Evolutionary conservation across 2,888 invertebrate species (phyloP).

Genomic region (Andrena praecox): DNA sequence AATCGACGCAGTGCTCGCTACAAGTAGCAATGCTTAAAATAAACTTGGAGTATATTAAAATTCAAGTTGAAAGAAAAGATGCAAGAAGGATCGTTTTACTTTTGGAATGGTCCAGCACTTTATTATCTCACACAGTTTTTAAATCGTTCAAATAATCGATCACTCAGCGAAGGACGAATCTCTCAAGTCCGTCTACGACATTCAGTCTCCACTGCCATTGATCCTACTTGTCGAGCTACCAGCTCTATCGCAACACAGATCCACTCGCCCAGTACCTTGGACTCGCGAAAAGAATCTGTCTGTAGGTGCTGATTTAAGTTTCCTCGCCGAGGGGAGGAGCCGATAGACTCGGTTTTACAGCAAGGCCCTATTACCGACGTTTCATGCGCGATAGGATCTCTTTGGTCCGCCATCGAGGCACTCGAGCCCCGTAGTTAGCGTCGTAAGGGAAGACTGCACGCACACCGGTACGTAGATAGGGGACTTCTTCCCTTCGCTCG

Average conservation of each 20-base stretch:
- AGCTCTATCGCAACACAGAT: background rate
- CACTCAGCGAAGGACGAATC: background rate
- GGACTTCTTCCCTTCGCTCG: conserved; percentile 45
- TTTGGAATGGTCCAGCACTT: too few species aligned
- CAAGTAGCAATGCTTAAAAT: too few species aligned
- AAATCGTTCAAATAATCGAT: background rate
- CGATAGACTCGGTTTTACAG: conserved; percentile 13
- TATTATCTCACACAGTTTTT: too few species aligned
- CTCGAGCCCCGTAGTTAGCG: conserved; percentile 53
- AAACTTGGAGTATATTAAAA: too few species aligned
- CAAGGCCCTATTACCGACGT: conserved; percentile 34
- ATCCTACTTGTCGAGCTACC: background rate
- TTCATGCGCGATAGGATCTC: conserved; percentile 48
- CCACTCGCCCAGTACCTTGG: background rate
- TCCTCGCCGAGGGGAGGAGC: background rate
- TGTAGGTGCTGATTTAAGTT: conserved; percentile 25
- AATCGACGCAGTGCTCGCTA: too few species aligned
- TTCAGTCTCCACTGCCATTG: conserved; percentile 11
- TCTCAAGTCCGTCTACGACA: background rate
- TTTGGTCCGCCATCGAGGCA: conserved; percentile 36
- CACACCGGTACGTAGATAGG: conserved; percentile 35
- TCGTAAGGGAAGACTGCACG: conserved; percentile 36
- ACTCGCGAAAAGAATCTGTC: background rate
- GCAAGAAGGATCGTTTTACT: too few species aligned
- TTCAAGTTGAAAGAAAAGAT: too few species aligned